Percentiles rank a stretch among this genome's conserved stretches.
Conservation (phyloP, 2,113 vertebrate species). For the Siniperca chuatsi region DNA sequence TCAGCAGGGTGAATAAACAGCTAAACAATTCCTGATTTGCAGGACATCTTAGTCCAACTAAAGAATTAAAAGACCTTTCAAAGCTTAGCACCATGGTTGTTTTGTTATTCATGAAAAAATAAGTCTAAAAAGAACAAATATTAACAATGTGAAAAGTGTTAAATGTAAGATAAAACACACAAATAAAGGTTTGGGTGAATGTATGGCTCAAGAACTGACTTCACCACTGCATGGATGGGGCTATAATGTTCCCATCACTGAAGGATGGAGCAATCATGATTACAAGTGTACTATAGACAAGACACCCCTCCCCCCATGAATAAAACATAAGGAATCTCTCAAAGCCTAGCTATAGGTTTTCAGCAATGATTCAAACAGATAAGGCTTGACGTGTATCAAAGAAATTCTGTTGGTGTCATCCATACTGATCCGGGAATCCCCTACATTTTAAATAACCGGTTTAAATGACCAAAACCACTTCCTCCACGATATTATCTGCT, state of each 20-base stretch:
- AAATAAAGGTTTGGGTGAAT: constrained; percentile 62
- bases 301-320: constrained; percentile 12
- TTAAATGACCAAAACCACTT: constrained; percentile 16
- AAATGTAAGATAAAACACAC: constrained; percentile 57
- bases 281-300: constrained; percentile 39
- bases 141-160: constrained; percentile 45
- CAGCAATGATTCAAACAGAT: constrained; percentile 69
- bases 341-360: constrained; percentile 43
- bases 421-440: constrained; percentile 23
- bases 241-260: constrained; percentile 55
- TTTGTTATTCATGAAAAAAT: constrained; percentile 46
- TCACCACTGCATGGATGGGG: constrained; percentile 59
- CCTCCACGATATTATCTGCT: constrained; percentile 14
- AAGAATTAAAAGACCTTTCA: constrained; percentile 57
- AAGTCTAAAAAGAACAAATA: constrained; percentile 45
- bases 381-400: constrained; percentile 74
- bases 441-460: not conserved
- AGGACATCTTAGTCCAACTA: constrained; percentile 58
- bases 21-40: constrained; percentile 62
- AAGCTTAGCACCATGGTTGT: constrained; percentile 80
- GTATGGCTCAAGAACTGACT: constrained; percentile 73
- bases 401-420: constrained; percentile 45
- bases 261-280: constrained; percentile 68
- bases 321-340: constrained; percentile 50
- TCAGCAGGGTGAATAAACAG: constrained; percentile 65